phyloP scores from a whole-genome alignment of 1,140 invertebrate genomes.

The Triops longicaudatus region DNA sequence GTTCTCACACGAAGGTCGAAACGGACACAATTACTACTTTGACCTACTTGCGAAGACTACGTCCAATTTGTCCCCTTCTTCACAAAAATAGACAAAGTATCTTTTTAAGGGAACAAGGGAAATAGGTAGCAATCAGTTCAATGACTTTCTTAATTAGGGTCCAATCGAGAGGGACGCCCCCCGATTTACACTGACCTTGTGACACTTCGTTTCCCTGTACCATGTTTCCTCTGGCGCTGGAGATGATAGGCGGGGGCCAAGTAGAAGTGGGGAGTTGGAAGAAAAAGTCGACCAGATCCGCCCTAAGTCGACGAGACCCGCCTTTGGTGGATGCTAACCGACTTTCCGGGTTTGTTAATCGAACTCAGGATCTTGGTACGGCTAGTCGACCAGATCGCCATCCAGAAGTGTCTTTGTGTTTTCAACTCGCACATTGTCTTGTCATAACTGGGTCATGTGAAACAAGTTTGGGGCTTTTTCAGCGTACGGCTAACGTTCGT shows the following conservation, averaged over 20 bases:
- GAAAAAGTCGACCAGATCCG: background rate
- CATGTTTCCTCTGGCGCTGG: background rate
- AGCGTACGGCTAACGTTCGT: background rate
- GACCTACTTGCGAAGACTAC: too few relatives aligned
- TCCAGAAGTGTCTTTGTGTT: background rate
- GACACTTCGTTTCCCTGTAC: background rate
- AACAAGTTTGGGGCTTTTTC: background rate
- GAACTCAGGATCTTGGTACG: conserved; percentile 10
- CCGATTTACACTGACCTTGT: background rate
- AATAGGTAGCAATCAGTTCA: background rate
- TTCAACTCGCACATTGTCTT: background rate
- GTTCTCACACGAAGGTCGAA: too few relatives aligned
- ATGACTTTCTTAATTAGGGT: background rate
- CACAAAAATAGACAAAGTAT: background rate
- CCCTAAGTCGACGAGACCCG: background rate
- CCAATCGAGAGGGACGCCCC: background rate
- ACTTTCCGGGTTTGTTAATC: background rate
- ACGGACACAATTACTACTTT: too few relatives aligned
- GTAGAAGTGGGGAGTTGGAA: background rate
- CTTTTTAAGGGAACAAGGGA: background rate
- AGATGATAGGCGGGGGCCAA: background rate
- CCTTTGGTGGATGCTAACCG: background rate
- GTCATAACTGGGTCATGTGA: background rate
- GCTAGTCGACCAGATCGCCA: background rate
- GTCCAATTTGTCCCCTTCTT: background rate